Percentiles rank a stretch among this genome's conserved stretches.
phyloP scores from a whole-genome alignment of 1,140 invertebrate genomes.

The Onthophagus taurus region DNA sequence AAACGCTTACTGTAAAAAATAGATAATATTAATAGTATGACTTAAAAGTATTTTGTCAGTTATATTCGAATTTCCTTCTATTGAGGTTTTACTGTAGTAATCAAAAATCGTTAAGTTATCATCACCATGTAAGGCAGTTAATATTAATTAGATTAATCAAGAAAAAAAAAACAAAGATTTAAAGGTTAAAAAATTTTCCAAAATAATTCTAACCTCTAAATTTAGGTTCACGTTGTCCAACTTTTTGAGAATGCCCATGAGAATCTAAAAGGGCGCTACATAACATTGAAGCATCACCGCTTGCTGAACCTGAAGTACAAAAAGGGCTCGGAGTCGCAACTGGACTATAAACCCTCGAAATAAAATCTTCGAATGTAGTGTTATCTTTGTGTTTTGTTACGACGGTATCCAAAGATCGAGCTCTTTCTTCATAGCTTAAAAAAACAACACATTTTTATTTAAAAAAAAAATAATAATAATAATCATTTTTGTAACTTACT shows the following conservation, averaged over 20 bases:
- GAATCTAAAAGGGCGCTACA: constrained; percentile 45
- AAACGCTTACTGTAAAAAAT: no score
- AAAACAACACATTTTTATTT: constrained; percentile 7
- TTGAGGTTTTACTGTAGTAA: no score
- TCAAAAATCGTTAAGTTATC: no score
- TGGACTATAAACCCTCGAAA: constrained; percentile 74
- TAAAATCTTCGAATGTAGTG: constrained; percentile 88
- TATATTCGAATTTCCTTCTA: no score
- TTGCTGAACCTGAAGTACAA: constrained; percentile 29
- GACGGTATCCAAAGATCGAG: constrained; percentile 78
- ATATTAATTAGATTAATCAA: neutral
- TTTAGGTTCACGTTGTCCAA: constrained; percentile 28
- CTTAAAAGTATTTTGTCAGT: no score
- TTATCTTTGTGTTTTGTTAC: constrained; percentile 79
- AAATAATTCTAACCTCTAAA: constrained; percentile 33
- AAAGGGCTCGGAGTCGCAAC: constrained; percentile 48
- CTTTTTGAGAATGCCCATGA: constrained; percentile 28
- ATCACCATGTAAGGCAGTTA: neutral
- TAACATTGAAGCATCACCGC: constrained; percentile 31
- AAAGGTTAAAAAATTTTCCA: no score
- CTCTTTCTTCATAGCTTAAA: constrained; percentile 81
- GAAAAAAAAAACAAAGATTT: constrained; percentile 1
- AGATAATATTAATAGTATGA: no score
- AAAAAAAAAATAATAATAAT: neutral
- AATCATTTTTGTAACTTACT: constrained; percentile 49